Evolutionary conservation across 64 coral and sea anemone species (phyloP).

Genomic region (Astreopora myriophthalma): DNA sequence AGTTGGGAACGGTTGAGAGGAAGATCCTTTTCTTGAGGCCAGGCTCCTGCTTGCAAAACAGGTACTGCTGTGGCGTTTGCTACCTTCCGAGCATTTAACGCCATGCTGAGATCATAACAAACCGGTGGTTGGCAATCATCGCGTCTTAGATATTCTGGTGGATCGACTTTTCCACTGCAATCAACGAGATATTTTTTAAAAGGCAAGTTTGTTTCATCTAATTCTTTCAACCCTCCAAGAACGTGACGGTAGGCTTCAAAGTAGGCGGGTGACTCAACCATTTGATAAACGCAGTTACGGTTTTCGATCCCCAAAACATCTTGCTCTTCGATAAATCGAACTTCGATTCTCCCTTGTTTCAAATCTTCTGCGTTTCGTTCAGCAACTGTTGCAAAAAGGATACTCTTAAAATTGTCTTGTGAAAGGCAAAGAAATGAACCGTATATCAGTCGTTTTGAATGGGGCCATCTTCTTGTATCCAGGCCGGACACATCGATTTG

Average conservation of each 20-base stretch:
- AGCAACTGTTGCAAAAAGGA: constrained; percentile 75
- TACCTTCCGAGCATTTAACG: neutral
- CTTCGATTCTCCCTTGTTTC: neutral
- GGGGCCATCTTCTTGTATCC: constrained; percentile 38
- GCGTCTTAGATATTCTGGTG: constrained; percentile 42
- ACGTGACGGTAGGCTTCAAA: constrained; percentile 80
- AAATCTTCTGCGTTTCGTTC: constrained; percentile 32
- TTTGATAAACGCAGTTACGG: constrained; percentile 7
- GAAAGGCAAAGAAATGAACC: constrained; percentile 88
- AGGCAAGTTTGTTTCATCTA: constrained; percentile 43
- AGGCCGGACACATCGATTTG: constrained; percentile 65
- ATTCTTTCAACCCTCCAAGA: constrained; percentile 56
- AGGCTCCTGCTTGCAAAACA: constrained; percentile 26
- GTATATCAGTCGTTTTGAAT: constrained; percentile 10
- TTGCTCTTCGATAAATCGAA: constrained; percentile 26
- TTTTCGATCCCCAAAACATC: constrained; percentile 47
- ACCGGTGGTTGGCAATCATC: neutral
- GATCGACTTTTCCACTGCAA: constrained; percentile 15
- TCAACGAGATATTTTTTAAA: constrained; percentile 43
- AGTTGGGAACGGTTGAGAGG: constrained; percentile 78
- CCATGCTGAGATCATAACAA: constrained; percentile 43
- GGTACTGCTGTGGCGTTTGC: constrained; percentile 30
- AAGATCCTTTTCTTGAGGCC: constrained; percentile 58
- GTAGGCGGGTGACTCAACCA: constrained; percentile 62
- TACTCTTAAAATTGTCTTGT: constrained; percentile 67